Evolutionary conservation across 2,888 invertebrate species (phyloP).

Genomic region (Chymomyza caudatula): DNA sequence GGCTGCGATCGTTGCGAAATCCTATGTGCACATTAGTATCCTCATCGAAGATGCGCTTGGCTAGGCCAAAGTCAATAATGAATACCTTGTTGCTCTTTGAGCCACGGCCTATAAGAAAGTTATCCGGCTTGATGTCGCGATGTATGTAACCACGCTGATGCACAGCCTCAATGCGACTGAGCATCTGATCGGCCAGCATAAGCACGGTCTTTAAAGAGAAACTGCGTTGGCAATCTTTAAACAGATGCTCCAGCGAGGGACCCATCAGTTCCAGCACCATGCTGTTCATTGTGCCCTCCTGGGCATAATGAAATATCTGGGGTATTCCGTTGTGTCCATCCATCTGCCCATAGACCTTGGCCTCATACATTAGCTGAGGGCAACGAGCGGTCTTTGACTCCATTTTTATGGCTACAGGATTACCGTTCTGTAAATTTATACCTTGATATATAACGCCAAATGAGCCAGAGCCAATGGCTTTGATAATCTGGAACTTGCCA

Average conservation of each 20-base stretch:
- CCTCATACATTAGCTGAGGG: slow-evolving; percentile 98
- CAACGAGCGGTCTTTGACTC: slow-evolving; percentile 96
- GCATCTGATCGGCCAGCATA: slow-evolving; percentile 95
- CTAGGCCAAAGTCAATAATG: slow-evolving; percentile 98
- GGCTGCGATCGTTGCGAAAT: slow-evolving; percentile 96
- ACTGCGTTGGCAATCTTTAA: slow-evolving; percentile 97
- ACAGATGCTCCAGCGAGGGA: slow-evolving; percentile 97
- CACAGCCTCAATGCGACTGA: slow-evolving; percentile 96
- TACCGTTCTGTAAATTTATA: slow-evolving; percentile 90
- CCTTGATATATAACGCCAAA: slow-evolving; percentile 99
- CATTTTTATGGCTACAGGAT: slow-evolving; percentile 98
- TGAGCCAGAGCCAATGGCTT: slow-evolving; percentile 86
- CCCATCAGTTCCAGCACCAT: slow-evolving; percentile 99
- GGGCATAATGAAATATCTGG: slow-evolving; percentile 94
- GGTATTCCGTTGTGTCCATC: slow-evolving; percentile 96
- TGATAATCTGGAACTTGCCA: slow-evolving; percentile 49
- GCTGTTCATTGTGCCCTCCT: slow-evolving; percentile 97
- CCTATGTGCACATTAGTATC: slow-evolving; percentile 94
- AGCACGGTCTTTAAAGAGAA: slow-evolving; percentile 99
- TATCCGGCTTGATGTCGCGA: slow-evolving; percentile 97
- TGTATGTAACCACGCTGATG: slow-evolving; percentile 99
- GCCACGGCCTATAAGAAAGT: slow-evolving; percentile 98
- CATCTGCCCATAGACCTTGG: slow-evolving; percentile 98
- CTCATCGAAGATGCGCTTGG: slow-evolving; percentile 97
- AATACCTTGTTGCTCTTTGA: slow-evolving; percentile 97